A percentile compares a stretch with the other conserved stretches of the same genome.
Evolutionary conservation across 1,140 invertebrate genomes (phyloP).

Genomic region (Diorhabda sublineata): DNA sequence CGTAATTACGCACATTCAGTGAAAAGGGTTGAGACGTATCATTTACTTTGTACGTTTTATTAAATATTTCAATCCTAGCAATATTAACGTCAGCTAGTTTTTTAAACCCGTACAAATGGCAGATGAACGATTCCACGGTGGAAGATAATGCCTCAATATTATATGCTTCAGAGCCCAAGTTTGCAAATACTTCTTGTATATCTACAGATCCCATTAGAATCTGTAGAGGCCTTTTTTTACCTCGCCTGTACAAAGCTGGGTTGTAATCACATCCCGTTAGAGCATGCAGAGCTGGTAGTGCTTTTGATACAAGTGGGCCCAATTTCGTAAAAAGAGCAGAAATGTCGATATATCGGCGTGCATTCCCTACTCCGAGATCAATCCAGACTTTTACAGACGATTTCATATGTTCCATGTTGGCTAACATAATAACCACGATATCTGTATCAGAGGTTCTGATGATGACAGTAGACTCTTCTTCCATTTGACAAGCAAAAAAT

Average conservation of each 20-base stretch:
- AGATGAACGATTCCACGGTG: no score
- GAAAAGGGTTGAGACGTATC: no score
- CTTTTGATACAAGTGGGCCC: constrained; percentile 14
- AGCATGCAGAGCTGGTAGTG: constrained; percentile 14
- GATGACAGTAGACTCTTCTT: constrained; percentile 16
- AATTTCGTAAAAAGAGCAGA: constrained; percentile 18
- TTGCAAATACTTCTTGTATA: neutral
- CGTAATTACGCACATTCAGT: no score
- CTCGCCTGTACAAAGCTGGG: constrained; percentile 7
- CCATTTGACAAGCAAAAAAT: constrained; percentile 11
- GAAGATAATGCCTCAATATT: no score
- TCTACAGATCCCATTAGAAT: constrained; percentile 1
- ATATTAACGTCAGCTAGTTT: no score
- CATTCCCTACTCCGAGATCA: constrained; percentile 22
- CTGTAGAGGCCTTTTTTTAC: constrained; percentile 15
- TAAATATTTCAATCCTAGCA: no score
- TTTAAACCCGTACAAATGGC: no score
- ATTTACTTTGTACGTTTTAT: no score
- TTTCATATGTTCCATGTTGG: constrained; percentile 22
- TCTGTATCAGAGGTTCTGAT: constrained; percentile 23
- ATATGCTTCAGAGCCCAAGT: constrained; percentile 8
- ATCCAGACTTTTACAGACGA: constrained; percentile 20
- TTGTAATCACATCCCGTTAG: constrained; percentile 12
- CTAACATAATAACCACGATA: constrained; percentile 20
- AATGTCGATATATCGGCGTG: constrained; percentile 24